These are phyloP conservation scores for Pyrgus malvae DNA, from an alignment of 2,888 invertebrate genomes.

Conservation along the genomic window DNA sequence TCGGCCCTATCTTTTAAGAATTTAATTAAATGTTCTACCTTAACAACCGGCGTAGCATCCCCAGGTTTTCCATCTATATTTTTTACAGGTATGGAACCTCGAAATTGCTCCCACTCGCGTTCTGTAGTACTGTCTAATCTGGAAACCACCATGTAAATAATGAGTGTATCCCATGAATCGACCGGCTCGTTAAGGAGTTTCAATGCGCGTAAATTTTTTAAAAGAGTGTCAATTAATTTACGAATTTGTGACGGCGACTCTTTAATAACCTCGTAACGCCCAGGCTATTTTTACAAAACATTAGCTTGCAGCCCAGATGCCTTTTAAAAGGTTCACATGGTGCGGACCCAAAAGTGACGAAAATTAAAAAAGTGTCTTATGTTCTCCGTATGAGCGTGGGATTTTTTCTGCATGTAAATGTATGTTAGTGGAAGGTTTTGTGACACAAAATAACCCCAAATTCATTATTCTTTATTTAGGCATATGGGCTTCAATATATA, in stretches of 20 bases:
- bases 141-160: constrained; percentile 34
- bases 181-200: constrained; percentile 32
- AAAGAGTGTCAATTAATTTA: constrained; percentile 30
- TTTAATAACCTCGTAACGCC: no score
- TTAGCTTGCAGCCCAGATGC: no score
- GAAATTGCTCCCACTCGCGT: constrained; percentile 36
- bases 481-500: no score
- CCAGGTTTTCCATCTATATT: neutral
- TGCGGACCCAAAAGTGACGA: no score
- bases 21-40: constrained; percentile 26
- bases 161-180: constrained; percentile 35
- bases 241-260: constrained; percentile 28
- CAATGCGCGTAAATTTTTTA: constrained; percentile 31
- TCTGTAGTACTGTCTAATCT: constrained; percentile 37
- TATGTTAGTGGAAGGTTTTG: no score
- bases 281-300: no score
- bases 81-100: constrained; percentile 9
- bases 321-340: no score
- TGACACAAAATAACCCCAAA: no score
- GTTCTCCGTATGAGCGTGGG: no score
- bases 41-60: constrained; percentile 9
- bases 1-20: constrained; percentile 33
- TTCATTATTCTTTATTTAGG: no score
- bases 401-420: no score
- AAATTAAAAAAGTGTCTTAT: no score